A percentile compares a stretch with the other conserved stretches of the same genome.
Conservation (phyloP, 2,113 vertebrate genomes). For the Micronycteris hirsuta region DNA sequence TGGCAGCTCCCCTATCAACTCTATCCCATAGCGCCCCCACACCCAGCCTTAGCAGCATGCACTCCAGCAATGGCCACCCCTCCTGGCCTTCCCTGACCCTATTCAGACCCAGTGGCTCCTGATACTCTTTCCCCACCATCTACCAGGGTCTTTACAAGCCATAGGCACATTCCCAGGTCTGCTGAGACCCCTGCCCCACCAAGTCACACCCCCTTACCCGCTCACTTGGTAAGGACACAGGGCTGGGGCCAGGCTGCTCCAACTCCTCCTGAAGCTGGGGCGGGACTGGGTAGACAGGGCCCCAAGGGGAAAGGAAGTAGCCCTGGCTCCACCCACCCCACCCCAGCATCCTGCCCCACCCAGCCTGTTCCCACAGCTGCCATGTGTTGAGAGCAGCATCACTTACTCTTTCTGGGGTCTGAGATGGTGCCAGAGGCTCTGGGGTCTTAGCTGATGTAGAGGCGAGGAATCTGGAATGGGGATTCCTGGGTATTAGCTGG, state of each 20-base stretch:
- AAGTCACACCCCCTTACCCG: conserved; percentile 16
- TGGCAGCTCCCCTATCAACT: background rate
- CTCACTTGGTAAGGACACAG: background rate
- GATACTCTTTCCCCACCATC: background rate
- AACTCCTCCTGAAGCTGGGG: conserved; percentile 1
- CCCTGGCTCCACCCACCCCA: conserved; percentile 62
- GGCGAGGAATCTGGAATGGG: background rate
- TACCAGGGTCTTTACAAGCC: background rate
- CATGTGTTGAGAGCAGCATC: background rate
- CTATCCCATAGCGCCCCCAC: background rate
- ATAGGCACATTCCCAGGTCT: background rate
- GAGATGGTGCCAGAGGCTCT: background rate
- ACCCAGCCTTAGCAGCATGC: background rate
- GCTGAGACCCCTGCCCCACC: background rate
- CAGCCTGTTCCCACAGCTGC: background rate
- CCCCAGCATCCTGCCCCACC: conserved; percentile 67
- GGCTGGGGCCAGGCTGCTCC: background rate
- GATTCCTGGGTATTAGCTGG: background rate
- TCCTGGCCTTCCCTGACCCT: background rate
- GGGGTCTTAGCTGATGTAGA: background rate
- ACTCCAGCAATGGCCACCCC: background rate
- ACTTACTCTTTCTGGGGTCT: background rate
- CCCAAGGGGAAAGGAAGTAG: conserved; percentile 71
- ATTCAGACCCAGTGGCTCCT: background rate
- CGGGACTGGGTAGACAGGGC: conserved; percentile 28